phyloP scores from a whole-genome alignment of 2,113 vertebrate genomes.

The Dicaeum eximium region DNA sequence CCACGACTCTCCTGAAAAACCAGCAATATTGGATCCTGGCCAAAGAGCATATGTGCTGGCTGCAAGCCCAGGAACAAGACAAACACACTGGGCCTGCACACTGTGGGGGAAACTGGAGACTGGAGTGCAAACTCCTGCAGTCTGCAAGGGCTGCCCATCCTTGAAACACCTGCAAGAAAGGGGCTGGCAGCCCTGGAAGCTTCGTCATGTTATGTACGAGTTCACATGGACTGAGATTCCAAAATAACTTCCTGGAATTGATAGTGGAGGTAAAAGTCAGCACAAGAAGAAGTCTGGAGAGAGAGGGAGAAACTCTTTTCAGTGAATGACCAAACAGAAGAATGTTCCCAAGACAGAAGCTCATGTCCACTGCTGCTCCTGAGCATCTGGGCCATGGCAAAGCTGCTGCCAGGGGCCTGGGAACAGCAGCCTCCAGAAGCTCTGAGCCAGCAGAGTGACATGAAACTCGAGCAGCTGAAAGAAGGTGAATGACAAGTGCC shows the following conservation, averaged over 20 bases:
- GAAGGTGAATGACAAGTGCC: not conserved
- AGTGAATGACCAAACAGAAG: not conserved
- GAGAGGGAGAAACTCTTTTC: not conserved
- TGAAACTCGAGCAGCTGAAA: not conserved
- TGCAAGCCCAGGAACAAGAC: not conserved
- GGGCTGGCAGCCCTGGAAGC: not conserved
- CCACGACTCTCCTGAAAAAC: not conserved
- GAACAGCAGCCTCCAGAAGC: not conserved
- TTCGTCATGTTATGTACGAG: not conserved
- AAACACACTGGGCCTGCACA: not conserved
- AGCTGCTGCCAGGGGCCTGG: not conserved
- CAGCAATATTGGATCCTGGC: not conserved
- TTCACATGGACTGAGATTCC: not conserved
- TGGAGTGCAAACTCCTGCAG: not conserved
- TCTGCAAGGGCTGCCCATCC: not conserved
- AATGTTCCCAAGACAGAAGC: not conserved
- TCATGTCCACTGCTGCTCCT: not conserved
- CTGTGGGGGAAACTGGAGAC: not conserved
- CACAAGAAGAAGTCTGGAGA: not conserved
- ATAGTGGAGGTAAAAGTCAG: not conserved
- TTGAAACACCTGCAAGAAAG: accelerated
- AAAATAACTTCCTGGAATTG: not conserved
- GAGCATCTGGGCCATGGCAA: not conserved
- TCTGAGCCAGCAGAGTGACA: not conserved
- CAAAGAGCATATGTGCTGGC: constrained; percentile 10